Evolutionary conservation across 2,797 vertebrate genomes (phyloP).

Genomic region (Notolepis coatsorum): DNA sequence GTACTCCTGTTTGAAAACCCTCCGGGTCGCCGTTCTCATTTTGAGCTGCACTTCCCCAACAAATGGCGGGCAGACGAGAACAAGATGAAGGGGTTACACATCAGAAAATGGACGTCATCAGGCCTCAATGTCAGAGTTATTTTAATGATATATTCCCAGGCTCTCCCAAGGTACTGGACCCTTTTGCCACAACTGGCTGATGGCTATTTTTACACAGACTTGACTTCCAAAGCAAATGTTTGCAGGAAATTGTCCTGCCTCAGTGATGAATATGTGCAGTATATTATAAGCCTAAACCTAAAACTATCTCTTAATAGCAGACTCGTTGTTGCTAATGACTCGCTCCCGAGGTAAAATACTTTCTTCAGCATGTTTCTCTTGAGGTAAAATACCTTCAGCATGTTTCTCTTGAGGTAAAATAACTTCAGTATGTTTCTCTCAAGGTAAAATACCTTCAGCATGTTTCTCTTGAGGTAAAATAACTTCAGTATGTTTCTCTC

Average conservation of each 20-base stretch:
- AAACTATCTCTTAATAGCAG: no score
- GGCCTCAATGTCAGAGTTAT: slow-evolving; percentile 75
- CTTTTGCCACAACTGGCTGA: slow-evolving; percentile 51
- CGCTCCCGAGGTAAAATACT: no score
- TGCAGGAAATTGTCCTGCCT: slow-evolving; percentile 42
- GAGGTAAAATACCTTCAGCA: no score
- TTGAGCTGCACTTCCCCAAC: slow-evolving; percentile 78
- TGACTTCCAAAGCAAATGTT: slow-evolving; percentile 66
- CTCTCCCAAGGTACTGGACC: slow-evolving; percentile 61
- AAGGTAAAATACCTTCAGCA: no score
- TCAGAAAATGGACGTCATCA: slow-evolving; percentile 75
- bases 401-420: no score
- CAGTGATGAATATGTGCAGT: slow-evolving; percentile 40
- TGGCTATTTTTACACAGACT: slow-evolving; percentile 67
- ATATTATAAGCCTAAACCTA: no score
- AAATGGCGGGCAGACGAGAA: slow-evolving; percentile 83
- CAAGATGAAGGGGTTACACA: slow-evolving; percentile 80
- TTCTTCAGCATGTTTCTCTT: no score
- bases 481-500: no score
- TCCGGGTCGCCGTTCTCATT: slow-evolving; percentile 67
- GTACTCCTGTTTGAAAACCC: slow-evolving; percentile 73
- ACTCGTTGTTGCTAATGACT: no score
- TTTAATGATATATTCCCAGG: slow-evolving; percentile 75
- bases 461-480: no score
- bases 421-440: no score